Evolutionary conservation across 2,888 invertebrate species (phyloP), one percentile per base, ranked within the genome.

Genomic region (Didymodactylos carnosus): DNA sequence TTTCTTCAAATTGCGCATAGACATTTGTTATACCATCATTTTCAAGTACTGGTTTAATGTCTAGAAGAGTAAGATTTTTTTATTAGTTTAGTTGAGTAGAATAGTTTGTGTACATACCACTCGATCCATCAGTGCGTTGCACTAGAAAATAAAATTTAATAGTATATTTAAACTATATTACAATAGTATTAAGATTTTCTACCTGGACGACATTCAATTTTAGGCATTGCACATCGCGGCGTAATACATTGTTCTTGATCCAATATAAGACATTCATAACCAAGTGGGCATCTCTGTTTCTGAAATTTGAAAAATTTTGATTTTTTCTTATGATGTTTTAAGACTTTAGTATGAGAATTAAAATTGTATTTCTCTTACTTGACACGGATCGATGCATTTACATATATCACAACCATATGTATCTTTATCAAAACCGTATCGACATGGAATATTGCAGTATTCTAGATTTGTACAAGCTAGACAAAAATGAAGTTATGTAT

Each of bases 321-420:
- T 62, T 1, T 16, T 10, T 27, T 35, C 35, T 1, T 2, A 5
- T n/a, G 2, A 23, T 23, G 5, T n/a, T n/a, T n/a, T n/a, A n/a
- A n/a, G n/a, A n/a, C n/a, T n/a, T n/a, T n/a, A n/a, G n/a, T n/a
- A n/a, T n/a, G n/a, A n/a, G n/a, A n/a, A n/a, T n/a, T n/a, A n/a
- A n/a, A 23, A 6, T 49, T 49, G n/a, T 0, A 10, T 49, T 23
- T 25, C 7, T 3, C 14, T 62, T 62, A 62, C 53, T 35, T 71
- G 53, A 27, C 74, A 74, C 43, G 74, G 74, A 40, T 74, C 62
- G 14, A 74, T 23, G 46, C 74, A 74, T 40, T 71, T 27, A 39
- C 74, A 74, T 23, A 74, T 25, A 39, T 74, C 74, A 69, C 74
- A 74, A 25, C 69, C 41, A 29, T 71, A 71, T 40, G 27, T 1